Percentiles rank a stretch among this genome's conserved stretches.
phyloP scores from a whole-genome alignment of 2,888 invertebrate genomes.

The Amblyteles armatorius region DNA sequence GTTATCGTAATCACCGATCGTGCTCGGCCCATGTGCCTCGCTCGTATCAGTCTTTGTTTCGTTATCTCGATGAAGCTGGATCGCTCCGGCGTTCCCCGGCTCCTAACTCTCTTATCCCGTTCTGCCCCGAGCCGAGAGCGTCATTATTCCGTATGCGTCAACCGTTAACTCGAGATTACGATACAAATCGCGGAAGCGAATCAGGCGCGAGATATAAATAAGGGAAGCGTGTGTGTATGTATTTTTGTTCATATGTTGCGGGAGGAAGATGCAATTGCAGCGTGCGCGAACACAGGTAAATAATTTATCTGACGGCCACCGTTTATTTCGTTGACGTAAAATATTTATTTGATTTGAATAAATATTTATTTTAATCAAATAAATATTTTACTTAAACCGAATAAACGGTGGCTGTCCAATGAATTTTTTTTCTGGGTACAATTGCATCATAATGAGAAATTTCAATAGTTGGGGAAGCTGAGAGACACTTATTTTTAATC shows the following conservation, averaged over 20 bases:
- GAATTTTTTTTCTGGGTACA: no score
- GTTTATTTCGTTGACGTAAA: no score
- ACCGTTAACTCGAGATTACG: constrained; percentile 41
- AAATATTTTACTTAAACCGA: no score
- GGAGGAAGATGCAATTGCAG: not conserved
- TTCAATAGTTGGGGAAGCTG: no score
- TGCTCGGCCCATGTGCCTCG: constrained; percentile 39
- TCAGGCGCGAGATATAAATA: not conserved
- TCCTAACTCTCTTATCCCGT: not conserved
- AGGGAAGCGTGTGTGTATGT: no score
- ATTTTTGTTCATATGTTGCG: not conserved
- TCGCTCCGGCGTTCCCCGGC: constrained; percentile 5
- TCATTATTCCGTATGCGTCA: constrained; percentile 33
- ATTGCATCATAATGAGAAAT: no score
- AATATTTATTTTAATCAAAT: no score
- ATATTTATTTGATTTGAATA: no score
- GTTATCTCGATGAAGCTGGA: constrained; percentile 49
- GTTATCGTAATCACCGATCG: constrained; percentile 55
- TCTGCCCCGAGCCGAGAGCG: not conserved
- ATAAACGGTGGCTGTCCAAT: no score
- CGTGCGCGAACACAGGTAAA: no score
- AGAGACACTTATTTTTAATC: no score
- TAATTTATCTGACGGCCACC: no score
- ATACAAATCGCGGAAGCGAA: constrained; percentile 26
- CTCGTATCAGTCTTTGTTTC: constrained; percentile 52